phyloP scores from a whole-genome alignment of 2,113 vertebrate genomes.

The Phasianus colchicus region DNA sequence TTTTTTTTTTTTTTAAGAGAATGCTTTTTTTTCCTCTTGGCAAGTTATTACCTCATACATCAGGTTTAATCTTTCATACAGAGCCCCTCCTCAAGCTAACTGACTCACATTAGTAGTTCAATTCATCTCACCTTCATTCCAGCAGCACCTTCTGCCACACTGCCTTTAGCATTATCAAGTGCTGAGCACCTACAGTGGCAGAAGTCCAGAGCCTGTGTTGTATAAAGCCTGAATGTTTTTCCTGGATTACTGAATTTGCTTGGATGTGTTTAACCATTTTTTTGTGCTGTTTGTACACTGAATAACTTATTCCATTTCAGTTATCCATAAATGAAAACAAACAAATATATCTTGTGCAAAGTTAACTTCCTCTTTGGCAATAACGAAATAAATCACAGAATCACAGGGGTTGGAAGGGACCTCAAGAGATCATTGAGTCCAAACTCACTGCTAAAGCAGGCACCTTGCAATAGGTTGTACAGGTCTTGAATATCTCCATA shows the following conservation, averaged over 20 bases:
- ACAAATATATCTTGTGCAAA: background rate
- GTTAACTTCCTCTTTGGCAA: background rate
- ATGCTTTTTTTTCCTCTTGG: background rate
- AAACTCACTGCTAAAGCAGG: too few species aligned
- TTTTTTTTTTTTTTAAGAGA: background rate
- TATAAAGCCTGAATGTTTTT: background rate
- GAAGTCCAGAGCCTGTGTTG: background rate
- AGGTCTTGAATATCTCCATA: too few species aligned
- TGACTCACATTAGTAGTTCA: background rate
- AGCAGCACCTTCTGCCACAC: background rate
- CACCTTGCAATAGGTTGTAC: too few species aligned
- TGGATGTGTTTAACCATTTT: background rate
- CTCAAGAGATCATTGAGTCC: too few species aligned
- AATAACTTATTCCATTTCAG: background rate
- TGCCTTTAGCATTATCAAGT: background rate
- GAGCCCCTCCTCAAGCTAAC: background rate
- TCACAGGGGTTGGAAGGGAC: too few species aligned
- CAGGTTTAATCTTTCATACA: background rate
- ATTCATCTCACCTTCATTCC: background rate
- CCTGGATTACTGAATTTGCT: background rate
- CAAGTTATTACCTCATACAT: background rate
- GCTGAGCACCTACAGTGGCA: background rate
- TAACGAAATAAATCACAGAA: background rate
- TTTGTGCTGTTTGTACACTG: background rate
- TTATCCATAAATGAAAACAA: conserved; percentile 18